phyloP scores from a whole-genome alignment of 2,888 invertebrate species.

The Acleris sparsana region DNA sequence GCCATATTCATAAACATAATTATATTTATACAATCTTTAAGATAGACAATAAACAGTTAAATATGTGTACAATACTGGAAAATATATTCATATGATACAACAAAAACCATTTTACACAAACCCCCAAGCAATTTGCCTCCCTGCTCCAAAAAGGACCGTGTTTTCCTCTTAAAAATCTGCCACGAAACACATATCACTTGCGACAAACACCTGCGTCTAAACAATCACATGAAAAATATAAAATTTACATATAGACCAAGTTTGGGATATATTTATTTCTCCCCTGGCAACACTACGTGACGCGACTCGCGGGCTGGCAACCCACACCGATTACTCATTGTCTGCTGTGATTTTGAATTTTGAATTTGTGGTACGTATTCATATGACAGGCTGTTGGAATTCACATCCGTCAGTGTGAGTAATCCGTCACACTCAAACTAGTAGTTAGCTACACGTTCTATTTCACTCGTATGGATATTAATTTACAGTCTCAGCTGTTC shows the following conservation, averaged over 20 bases:
- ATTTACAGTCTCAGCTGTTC: too few relatives aligned
- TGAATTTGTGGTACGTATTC: constrained; percentile 1
- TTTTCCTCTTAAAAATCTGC: constrained; percentile 6
- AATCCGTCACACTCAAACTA: too few relatives aligned
- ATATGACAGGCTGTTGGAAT: neutral
- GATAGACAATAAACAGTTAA: too few relatives aligned
- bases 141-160: neutral
- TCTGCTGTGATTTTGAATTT: constrained; percentile 24
- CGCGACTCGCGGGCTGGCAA: constrained; percentile 27
- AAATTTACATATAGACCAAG: constrained; percentile 35
- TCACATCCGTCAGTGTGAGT: neutral
- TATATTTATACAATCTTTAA: too few relatives aligned
- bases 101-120: too few relatives aligned
- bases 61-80: too few relatives aligned
- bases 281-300: constrained; percentile 39
- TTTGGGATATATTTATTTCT: constrained; percentile 31
- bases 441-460: too few relatives aligned
- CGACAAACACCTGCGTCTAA: constrained; percentile 27
- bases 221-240: constrained; percentile 28
- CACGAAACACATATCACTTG: constrained; percentile 7
- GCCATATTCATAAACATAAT: too few relatives aligned
- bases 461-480: too few relatives aligned
- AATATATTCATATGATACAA: too few relatives aligned
- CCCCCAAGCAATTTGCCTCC: neutral
- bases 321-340: constrained; percentile 25